These are phyloP conservation scores for Semicossyphus pulcher DNA, from an alignment of 2,113 vertebrate species.

Conservation along the genomic window DNA sequence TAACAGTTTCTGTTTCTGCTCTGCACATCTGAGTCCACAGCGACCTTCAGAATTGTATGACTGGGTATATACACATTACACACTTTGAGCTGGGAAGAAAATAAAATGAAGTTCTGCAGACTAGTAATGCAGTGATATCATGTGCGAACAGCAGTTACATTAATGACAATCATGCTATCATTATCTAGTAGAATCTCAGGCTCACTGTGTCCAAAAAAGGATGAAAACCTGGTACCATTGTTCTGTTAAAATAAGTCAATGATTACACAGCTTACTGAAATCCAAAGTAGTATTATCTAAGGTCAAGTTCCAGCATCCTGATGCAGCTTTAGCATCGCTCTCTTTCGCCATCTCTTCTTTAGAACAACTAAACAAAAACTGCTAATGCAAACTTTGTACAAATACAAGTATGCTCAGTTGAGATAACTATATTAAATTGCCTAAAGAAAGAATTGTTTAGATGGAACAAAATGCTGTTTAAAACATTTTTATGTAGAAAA, in stretches of 20 bases:
- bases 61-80: neutral
- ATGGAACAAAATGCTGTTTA: neutral
- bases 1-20: constrained; percentile 48
- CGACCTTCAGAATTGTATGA: constrained; percentile 15
- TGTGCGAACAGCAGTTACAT: neutral
- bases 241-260: constrained; percentile 3
- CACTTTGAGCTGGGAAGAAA: too few relatives aligned
- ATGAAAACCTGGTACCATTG: neutral
- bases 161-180: neutral
- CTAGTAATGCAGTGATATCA: neutral
- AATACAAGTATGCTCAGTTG: neutral
- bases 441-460: too few relatives aligned
- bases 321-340: neutral
- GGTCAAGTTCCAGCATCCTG: neutral
- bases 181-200: too few relatives aligned
- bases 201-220: neutral
- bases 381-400: neutral
- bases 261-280: neutral
- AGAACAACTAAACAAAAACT: neutral
- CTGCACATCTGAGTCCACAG: constrained; percentile 13
- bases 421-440: neutral
- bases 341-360: neutral
- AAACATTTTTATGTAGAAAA: neutral
- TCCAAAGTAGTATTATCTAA: neutral
- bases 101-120: neutral